A percentile compares a stretch with the other conserved stretches of the same genome.
These are phyloP conservation scores for Subanguina moxae DNA, from an alignment of 1,140 invertebrate genomes.

Conservation along the genomic window DNA sequence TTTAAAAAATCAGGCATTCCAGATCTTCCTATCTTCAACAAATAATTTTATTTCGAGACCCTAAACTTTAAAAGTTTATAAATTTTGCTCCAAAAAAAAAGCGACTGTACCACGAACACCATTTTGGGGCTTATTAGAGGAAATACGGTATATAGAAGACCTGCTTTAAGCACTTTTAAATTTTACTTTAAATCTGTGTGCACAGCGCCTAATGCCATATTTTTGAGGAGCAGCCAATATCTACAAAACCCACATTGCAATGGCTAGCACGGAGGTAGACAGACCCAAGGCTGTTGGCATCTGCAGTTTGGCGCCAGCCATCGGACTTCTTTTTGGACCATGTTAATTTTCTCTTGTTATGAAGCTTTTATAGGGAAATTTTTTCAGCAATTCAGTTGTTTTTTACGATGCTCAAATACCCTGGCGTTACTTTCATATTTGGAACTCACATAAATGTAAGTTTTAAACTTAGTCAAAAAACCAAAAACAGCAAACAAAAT, in stretches of 20 bases:
- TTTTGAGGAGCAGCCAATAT: slow-evolving; percentile 24
- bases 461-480: slow-evolving; percentile 16
- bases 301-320: slow-evolving; percentile 42
- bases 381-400: slow-evolving; percentile 3
- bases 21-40: background rate
- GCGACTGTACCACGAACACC: no score
- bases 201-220: no score
- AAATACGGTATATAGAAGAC: no score
- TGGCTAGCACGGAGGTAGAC: slow-evolving; percentile 45
- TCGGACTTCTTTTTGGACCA: slow-evolving; percentile 48
- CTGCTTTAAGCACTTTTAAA: no score
- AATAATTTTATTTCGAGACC: background rate
- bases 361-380: background rate
- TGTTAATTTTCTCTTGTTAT: slow-evolving; percentile 15
- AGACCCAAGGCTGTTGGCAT: slow-evolving; percentile 48
- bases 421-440: slow-evolving; percentile 1
- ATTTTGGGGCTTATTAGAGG: no score
- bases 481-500: background rate
- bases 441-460: slow-evolving; percentile 10
- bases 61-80: background rate
- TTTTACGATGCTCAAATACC: slow-evolving; percentile 6
- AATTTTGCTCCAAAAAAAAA: no score
- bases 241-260: slow-evolving; percentile 42
- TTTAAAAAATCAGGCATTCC: background rate
- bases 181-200: no score